Evolutionary conservation across 2,113 vertebrate genomes (phyloP), one percentile per base, ranked within the genome.

Genomic region (Pelvicachromis taeniatus): DNA sequence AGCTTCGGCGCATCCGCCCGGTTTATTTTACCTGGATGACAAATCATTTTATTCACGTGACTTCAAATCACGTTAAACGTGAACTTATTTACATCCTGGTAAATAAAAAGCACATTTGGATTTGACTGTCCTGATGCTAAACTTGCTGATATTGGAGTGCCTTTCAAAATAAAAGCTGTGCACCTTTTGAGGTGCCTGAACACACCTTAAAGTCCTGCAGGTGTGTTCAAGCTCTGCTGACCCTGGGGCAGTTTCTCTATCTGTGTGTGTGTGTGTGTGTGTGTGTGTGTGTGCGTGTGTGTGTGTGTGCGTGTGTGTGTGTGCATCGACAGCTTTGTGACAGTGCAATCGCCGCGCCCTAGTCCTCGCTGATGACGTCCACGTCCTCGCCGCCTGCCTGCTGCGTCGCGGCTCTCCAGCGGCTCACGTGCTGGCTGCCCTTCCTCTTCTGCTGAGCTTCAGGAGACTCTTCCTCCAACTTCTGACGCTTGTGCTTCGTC

Each of bases 401-500:
- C 56, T 95, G 95, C 0, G 96, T 96, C 4, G 96, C 96, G 0
- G 93, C 95, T 42, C 96, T 93, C 96, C 96, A 96, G 81, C 96
- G 95, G 88, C 84, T 97, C 16, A 96, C 93, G 7, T 97, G 96
- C 53, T 97, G 96, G 23, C 91, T 95, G 10, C 95, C 96, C 87
- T 97, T 97, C 81, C 96, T 94, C 91, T 97, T 97, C 93, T 95
- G 95, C 90, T 93, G 95, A 3, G 95, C 92, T 10, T 96, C 96
- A 0, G 96, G 96, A 3, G 95, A 94, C 85, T 96, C 96, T 13
- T 97, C 96, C 84, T 97, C 96, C 94, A 97, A 61, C 92, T 97
- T 97, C 94, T 97, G 96, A 17, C 96, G 93, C 87, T 97, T 97
- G 94, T 97, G 96, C 81, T 97, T 97, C 7, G 96, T 97, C 92